Conservation (phyloP, 2,888 invertebrate genomes). For the Sialis fuliginosa region DNA sequence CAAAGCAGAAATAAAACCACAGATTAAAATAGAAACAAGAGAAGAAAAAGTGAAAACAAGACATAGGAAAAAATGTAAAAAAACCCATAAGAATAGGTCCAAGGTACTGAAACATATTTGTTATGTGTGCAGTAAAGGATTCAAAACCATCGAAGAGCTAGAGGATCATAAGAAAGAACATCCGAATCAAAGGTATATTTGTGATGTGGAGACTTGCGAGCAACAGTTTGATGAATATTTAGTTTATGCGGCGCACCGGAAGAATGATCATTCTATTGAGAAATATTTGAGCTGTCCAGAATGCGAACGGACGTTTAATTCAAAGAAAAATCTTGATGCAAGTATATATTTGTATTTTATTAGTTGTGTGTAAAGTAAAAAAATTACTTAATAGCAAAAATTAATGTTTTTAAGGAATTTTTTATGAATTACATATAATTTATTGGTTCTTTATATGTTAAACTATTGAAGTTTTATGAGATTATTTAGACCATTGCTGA, state of each 20-base stretch:
- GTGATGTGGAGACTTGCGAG: slow-evolving; percentile 3
- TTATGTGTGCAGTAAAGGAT: slow-evolving; percentile 2
- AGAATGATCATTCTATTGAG: slow-evolving; percentile 2
- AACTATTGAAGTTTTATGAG: too few species aligned
- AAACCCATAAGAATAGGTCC: not conserved
- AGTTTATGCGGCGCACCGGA: slow-evolving; percentile 1
- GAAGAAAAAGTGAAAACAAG: not conserved
- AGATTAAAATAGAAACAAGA: not conserved
- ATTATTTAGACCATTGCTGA: too few species aligned
- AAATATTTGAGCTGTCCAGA: slow-evolving; percentile 3
- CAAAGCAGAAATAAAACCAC: too few species aligned
- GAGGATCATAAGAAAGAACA: not conserved
- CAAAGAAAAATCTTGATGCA: slow-evolving; percentile 1
- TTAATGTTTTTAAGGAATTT: not conserved
- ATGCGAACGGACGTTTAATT: slow-evolving; percentile 1
- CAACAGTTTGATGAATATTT: slow-evolving; percentile 2
- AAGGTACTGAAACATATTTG: slow-evolving; percentile 1
- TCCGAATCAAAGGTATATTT: slow-evolving; percentile 2
- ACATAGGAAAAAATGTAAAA: slow-evolving; percentile 1
- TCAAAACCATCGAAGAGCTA: not conserved
- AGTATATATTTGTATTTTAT: not conserved
- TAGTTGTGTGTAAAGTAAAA: not conserved
- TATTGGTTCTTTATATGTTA: too few species aligned
- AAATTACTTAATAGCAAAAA: too few species aligned
- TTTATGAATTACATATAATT: too few species aligned